Evolutionary conservation across 2,113 vertebrate species (phyloP), one percentile per base, ranked within the genome.

Genomic region (Myiagra hebetior): DNA sequence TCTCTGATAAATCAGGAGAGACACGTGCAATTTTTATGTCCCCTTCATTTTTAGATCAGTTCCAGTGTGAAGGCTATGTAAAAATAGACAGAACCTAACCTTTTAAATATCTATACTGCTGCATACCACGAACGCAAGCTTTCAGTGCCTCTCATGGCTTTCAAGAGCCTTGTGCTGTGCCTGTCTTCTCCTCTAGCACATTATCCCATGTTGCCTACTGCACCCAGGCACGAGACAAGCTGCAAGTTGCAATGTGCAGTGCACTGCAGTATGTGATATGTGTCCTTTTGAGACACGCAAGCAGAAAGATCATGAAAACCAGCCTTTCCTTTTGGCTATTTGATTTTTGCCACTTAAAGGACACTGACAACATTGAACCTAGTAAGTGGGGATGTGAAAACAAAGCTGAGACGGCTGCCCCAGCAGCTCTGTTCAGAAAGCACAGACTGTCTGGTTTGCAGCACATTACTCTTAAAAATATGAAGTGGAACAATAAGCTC

Each of bases 51-150:
- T 94, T 88, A 97, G 79, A 96, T 95, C 91, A 86, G 83, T 91
- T 96, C 96, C 92, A 89, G 89, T 18, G 39, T 93, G 94, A 95
- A 95, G 80, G 74, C 97, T 85, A 93, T 82, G 97, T 98, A 98
- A 97, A 98, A 98, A 98, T 97, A 98, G 97, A 95, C 84, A 50
- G 10, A 82, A 84, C 76, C 96, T 97, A 97, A 97, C 97, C 96
- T 97, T 97, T 96, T 85, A 91, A 95, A 96, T 88, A 96, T 95
- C 96, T 88, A 44, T 93, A 94, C 86, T 91, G 96, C 93, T 93
- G 87, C 93, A 89, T 96, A 93, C 85, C 83, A 96, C 69, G 65
- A 96, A 91, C 5, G 1, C 95, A 94, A 91, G 64, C 92, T 95
- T 92, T 78, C 67, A 28, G 85, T 63, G 47, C 89, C 93, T 96